Evolutionary conservation across 2,888 invertebrate species (phyloP).

Genomic region (Troides aeacus): DNA sequence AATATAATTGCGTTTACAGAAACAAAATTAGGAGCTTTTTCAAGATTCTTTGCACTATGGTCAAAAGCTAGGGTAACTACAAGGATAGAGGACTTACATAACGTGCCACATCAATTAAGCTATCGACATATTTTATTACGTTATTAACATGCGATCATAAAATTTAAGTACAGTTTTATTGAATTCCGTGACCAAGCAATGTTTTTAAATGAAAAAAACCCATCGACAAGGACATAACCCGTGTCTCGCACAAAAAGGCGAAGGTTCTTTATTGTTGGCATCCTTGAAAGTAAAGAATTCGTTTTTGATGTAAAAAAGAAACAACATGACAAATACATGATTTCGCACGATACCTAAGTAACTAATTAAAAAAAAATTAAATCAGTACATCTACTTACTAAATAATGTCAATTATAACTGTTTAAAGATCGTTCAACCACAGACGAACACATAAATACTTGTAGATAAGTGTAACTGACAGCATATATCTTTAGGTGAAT

Average conservation of each 20-base stretch:
- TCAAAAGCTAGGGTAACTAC: not conserved
- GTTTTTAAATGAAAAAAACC: not conserved
- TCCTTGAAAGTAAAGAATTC: constrained; percentile 1
- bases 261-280: not conserved
- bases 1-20: no score
- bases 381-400: no score
- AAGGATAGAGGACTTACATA: not conserved
- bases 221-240: not conserved
- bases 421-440: no score
- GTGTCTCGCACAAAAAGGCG: no score
- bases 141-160: not conserved
- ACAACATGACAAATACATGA: not conserved
- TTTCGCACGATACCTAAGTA: not conserved
- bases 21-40: no score
- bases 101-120: not conserved
- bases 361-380: not conserved
- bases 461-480: no score
- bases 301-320: not conserved
- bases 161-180: not conserved
- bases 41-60: no score
- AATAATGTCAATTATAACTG: no score
- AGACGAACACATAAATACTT: no score
- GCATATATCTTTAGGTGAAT: no score
- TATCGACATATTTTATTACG: not conserved
- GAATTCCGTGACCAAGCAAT: not conserved